Evolutionary conservation across 1,140 invertebrate genomes (phyloP), one percentile per base, ranked within the genome.

Genomic region (Batillaria attramentaria): DNA sequence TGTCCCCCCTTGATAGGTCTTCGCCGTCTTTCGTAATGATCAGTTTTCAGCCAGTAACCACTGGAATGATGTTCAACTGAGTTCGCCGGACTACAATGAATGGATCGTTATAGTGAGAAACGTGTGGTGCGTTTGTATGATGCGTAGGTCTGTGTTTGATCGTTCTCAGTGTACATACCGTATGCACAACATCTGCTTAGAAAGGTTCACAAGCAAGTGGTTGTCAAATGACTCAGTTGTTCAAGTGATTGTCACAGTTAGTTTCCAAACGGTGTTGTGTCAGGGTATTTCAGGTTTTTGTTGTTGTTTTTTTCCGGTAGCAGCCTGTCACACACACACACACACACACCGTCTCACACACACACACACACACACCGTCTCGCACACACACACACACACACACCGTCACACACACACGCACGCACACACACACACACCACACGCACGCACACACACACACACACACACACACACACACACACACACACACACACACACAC

Each of bases 401-500:
- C 62, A 66, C 24, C 8, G 28, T 10, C 20, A n/a, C 39, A 42
- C 8, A 72, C 42, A n/a, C 8, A 72, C 37, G 20, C 37, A 41
- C 69, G 20, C 28, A 41, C 69, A 42, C 37, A 16, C 39, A n/a
- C 28, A 46, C 69, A n/a, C 28, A 41, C 69, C 31, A 42, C 69
- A n/a, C 37, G 31, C 69, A 13, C 20, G 10, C 43, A 8, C 28
- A 41, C 69, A 31, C 31, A 42, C 69, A n/a, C 37, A 43, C 69
- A 13, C 20, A 20, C 43, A 8, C 69, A 37, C 69, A 37, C 69
- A 72, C 39, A n/a, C 69, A 72, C 69, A n/a, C 69, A 72, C 69
- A n/a, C 69, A 72, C 69, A n/a, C 70, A 54, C 70, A 37, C 42
- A 54, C 42, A 20, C 35, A 50, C 2, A 28, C 42, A 72, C 42